Conservation (phyloP, 2,113 vertebrate genomes). For the Poeciliopsis prolifica region DNA sequence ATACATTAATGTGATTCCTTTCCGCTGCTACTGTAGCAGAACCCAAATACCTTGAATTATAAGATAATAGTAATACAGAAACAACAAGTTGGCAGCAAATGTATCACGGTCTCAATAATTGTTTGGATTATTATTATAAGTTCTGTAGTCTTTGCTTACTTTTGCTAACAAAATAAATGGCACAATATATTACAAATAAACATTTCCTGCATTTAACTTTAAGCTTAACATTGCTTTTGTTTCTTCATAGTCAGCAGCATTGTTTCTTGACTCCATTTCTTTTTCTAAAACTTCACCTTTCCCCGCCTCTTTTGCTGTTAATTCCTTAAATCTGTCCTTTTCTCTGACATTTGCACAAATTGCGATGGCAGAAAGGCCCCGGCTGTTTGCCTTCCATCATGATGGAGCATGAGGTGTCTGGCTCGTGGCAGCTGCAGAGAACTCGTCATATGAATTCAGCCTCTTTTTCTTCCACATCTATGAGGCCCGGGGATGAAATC, state of each 20-base stretch:
- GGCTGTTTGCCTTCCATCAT: slow-evolving; percentile 63
- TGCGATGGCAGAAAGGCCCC: slow-evolving; percentile 46
- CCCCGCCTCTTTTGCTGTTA: slow-evolving; percentile 38
- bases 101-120: not conserved
- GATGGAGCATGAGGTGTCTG: slow-evolving; percentile 59
- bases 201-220: slow-evolving; percentile 18
- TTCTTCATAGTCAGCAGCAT: slow-evolving; percentile 4
- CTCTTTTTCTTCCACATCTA: slow-evolving; percentile 24
- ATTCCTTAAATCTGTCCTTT: slow-evolving; percentile 63
- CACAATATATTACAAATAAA: not conserved
- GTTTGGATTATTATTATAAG: not conserved
- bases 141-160: not conserved
- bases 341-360: slow-evolving; percentile 70
- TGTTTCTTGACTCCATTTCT: slow-evolving; percentile 19
- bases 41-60: too few relatives aligned
- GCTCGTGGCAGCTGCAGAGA: slow-evolving; percentile 45
- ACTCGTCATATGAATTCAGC: slow-evolving; percentile 57
- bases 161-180: slow-evolving; percentile 8
- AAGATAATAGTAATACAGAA: too few relatives aligned
- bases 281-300: slow-evolving; percentile 5
- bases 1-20: too few relatives aligned
- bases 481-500: slow-evolving; percentile 59
- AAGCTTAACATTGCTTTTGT: slow-evolving; percentile 7
- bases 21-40: too few relatives aligned
- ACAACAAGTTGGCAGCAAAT: too few relatives aligned